Conservation (phyloP, 2,113 vertebrate species). For the Aix galericulata region DNA sequence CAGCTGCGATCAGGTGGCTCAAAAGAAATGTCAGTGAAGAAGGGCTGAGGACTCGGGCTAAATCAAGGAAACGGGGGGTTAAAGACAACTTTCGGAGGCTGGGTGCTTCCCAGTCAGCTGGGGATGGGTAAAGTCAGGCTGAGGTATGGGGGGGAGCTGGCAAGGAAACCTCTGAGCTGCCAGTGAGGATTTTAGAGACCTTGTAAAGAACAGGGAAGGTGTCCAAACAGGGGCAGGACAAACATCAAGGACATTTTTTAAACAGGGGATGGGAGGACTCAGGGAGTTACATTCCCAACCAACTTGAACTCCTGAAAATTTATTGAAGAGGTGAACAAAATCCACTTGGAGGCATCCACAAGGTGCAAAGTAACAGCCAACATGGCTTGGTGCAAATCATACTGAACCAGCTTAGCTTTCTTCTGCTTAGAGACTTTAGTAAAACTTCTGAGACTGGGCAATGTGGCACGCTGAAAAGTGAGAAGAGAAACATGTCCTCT, state of each 20-base stretch:
- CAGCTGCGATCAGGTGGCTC: not conserved
- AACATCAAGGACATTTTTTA: rapidly evolving
- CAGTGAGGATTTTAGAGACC: not conserved
- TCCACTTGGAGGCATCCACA: not conserved
- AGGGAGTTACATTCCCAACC: not conserved
- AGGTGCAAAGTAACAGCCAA: not conserved
- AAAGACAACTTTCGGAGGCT: rapidly evolving
- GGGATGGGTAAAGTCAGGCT: rapidly evolving
- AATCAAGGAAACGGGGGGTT: rapidly evolving
- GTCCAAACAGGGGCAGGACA: not conserved
- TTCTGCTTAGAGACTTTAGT: rapidly evolving
- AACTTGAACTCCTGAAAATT: not conserved
- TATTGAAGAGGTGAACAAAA: not conserved
- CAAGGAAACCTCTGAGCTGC: rapidly evolving
- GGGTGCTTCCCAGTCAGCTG: not conserved
- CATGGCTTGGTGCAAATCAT: not conserved
- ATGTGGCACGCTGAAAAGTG: not conserved
- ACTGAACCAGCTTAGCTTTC: not conserved
- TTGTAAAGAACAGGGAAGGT: rapidly evolving
- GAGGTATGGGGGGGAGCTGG: rapidly evolving
- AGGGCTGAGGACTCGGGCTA: not conserved
- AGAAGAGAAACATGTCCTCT: not conserved
- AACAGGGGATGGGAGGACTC: not conserved
- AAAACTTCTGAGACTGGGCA: not conserved
- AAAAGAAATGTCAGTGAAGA: not conserved